Conservation (phyloP, 2,888 invertebrate genomes). For the Crematogaster levior region DNA sequence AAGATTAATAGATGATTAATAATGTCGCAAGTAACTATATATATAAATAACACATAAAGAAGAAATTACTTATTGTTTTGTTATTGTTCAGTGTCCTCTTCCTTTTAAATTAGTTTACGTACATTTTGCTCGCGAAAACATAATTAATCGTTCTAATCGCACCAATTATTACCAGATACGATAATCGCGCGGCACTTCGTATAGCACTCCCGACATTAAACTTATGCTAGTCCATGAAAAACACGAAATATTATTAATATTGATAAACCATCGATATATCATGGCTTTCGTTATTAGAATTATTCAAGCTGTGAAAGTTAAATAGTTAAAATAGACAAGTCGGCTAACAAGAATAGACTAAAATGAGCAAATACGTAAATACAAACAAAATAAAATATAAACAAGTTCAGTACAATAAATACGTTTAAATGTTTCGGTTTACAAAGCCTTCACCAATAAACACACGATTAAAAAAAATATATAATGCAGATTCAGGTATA, state of each 20-base stretch:
- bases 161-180: neutral
- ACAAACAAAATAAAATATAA: too few relatives aligned
- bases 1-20: neutral
- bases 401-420: too few relatives aligned
- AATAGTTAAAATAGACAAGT: too few relatives aligned
- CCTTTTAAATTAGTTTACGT: neutral
- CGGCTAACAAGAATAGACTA: too few relatives aligned
- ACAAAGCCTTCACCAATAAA: too few relatives aligned
- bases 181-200: neutral
- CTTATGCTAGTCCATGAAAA: neutral
- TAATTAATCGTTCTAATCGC: constrained; percentile 2
- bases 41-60: neutral
- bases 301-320: neutral
- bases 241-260: constrained; percentile 11
- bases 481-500: too few relatives aligned
- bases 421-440: too few relatives aligned
- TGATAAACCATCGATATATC: neutral
- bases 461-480: too few relatives aligned
- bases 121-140: neutral
- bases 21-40: neutral
- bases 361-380: too few relatives aligned
- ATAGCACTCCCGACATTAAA: neutral
- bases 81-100: too few relatives aligned
- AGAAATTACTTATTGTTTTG: neutral
- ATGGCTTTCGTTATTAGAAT: neutral